Conservation (phyloP, 1,140 invertebrate species). For the Cotesia chilonis region DNA sequence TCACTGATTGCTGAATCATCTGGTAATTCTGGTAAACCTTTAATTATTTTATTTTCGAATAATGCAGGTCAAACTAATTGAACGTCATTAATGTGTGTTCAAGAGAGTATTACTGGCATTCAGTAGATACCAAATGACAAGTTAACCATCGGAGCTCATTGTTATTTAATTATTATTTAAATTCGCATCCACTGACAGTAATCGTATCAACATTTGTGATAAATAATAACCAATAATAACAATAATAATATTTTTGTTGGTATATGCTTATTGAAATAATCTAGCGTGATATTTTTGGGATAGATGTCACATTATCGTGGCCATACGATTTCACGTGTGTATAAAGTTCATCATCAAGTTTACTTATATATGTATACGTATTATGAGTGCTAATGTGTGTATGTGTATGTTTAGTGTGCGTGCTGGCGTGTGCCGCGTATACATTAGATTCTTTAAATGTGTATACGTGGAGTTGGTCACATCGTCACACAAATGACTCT, state of each 20-base stretch:
- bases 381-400: conserved; percentile 36
- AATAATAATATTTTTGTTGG: background rate
- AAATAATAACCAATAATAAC: background rate
- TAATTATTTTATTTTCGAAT: background rate
- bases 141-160: background rate
- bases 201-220: background rate
- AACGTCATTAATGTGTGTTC: conserved; percentile 3
- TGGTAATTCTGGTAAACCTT: background rate
- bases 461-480: conserved; percentile 16
- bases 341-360: conserved; percentile 39
- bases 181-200: background rate
- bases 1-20: background rate
- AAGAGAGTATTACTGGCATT: conserved; percentile 1
- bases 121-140: conserved; percentile 1
- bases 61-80: background rate
- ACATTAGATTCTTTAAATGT: background rate
- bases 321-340: conserved; percentile 30
- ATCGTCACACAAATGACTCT: background rate
- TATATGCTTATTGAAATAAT: conserved; percentile 4
- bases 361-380: conserved; percentile 34
- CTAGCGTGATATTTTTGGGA: conserved; percentile 56
- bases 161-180: conserved; percentile 6
- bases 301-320: conserved; percentile 54
- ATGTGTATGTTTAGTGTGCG: conserved; percentile 37
- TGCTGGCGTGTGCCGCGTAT: conserved; percentile 15